phyloP scores from a whole-genome alignment of 2,113 vertebrate genomes.

The Gavia stellata region DNA sequence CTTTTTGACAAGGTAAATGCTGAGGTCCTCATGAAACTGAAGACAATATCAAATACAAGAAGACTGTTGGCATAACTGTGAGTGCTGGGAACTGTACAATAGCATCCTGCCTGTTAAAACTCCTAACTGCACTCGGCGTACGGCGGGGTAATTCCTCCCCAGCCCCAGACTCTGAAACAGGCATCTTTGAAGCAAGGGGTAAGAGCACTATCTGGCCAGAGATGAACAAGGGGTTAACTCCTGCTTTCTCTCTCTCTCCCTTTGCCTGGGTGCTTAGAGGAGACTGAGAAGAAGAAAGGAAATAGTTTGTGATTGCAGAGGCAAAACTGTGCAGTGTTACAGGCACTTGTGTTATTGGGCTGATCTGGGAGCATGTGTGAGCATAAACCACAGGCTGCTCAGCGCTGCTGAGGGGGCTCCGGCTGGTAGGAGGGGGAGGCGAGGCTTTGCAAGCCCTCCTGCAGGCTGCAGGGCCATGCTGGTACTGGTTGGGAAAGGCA shows the following conservation, averaged over 20 bases:
- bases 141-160: not conserved
- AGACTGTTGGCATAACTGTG: not conserved
- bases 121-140: rapidly evolving
- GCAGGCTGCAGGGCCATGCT: not conserved
- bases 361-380: not conserved
- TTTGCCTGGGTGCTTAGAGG: not conserved
- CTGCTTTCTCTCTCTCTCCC: not conserved
- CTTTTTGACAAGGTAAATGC: not conserved
- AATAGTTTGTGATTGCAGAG: not conserved
- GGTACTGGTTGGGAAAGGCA: not conserved
- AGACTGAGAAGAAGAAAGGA: not conserved
- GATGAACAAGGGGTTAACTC: not conserved
- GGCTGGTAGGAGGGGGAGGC: no score
- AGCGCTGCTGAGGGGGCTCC: not conserved
- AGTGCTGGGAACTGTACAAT: not conserved
- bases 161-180: not conserved
- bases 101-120: not conserved
- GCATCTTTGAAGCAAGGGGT: not conserved
- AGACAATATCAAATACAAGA: no score
- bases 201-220: not conserved
- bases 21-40: not conserved
- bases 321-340: not conserved
- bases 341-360: not conserved
- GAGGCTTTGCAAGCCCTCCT: not conserved
- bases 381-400: not conserved